Evolutionary conservation across 2,113 vertebrate species (phyloP), one percentile per base, ranked within the genome.

Genomic region (Corythaixoides concolor): DNA sequence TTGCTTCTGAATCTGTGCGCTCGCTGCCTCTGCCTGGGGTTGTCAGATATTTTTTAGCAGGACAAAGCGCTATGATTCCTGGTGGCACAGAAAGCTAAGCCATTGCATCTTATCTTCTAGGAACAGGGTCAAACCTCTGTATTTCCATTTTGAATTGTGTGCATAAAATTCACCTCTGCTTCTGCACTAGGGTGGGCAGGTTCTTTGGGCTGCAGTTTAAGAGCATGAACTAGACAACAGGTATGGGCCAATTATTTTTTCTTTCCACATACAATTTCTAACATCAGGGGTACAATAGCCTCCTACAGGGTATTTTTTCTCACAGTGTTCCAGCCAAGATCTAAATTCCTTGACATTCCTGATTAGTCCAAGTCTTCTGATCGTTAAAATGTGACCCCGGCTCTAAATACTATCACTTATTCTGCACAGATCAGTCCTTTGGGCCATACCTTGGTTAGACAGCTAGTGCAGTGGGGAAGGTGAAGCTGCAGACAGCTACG

Each of bases 1-100:
- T 85, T 24, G 35, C 74, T 88, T 60, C 66, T 4, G 11, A 81
- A 67, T 70, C 41, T 0, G 0, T 62, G n/a, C 0, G 0, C 68
- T 85, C 0, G 0, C 45, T 94, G 47, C 30, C 63, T 70, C 8
- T 89, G 76, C 30, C 32, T 79, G 43, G 27, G 21, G 26, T 75
- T 21, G 35, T 85, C 74, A 52, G 73, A 26, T 55, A 9, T 74
- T 82, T 87, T 85, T 73, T 80, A 73, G 66, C 41, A 39, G 67
- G 11, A 41, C 67, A 56, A 70, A 67, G 26, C 0, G 0, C 69
- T 84, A 2, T 68, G 47, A 55, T 41, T 93, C 20, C 66, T 88
- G 69, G 14, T 1, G 3, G 85, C 23, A 26, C 28, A 63, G 41
- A 67, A 39, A 86, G 12, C 49, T 32, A 59, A 94, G 33, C 16